Percentiles rank a stretch among this genome's conserved stretches.
These are phyloP conservation scores for Sitophilus oryzae DNA, from an alignment of 1,140 invertebrate species.

Conservation along the genomic window DNA sequence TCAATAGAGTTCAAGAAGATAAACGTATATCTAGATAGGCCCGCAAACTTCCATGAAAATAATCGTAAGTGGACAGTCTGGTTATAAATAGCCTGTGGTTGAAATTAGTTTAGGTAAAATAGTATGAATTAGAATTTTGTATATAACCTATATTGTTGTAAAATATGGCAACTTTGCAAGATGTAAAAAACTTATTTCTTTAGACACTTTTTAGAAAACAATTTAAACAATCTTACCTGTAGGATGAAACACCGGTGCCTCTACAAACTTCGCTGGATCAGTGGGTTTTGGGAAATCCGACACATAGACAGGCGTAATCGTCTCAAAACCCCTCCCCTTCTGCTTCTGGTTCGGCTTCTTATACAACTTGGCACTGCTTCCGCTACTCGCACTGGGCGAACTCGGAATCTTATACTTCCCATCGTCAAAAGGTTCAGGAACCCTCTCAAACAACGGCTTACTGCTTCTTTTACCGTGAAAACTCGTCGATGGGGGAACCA, in stretches of 20 bases:
- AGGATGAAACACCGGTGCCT: constrained; percentile 78
- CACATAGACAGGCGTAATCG: constrained; percentile 46
- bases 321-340: constrained; percentile 32
- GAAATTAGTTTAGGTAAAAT: too few relatives aligned
- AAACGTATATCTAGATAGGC: too few relatives aligned
- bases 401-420: constrained; percentile 43
- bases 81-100: too few relatives aligned
- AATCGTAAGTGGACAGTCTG: too few relatives aligned
- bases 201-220: too few relatives aligned
- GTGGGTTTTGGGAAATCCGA: constrained; percentile 50
- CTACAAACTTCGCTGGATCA: constrained; percentile 57
- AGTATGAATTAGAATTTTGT: too few relatives aligned
- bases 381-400: constrained; percentile 43
- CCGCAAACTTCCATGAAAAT: too few relatives aligned
- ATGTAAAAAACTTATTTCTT: too few relatives aligned
- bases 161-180: too few relatives aligned
- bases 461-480: constrained; percentile 52
- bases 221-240: constrained; percentile 65
- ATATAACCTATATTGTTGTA: too few relatives aligned
- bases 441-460: constrained; percentile 44
- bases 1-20: too few relatives aligned
- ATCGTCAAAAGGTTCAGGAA: constrained; percentile 37
- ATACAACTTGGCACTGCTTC: constrained; percentile 40
- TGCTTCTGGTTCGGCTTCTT: constrained; percentile 33
- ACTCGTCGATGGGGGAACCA: constrained; percentile 48